Conservation (phyloP, 1,140 invertebrate species). For the Apis mellifera region Amel_HAv3.1 CM009945.2:6586501-6587000, state of each 20-base stretch:
- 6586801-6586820: neutral
- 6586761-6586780: neutral
- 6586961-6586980: neutral
- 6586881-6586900: neutral
- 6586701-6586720: neutral
- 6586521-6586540: neutral
- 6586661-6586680: neutral
- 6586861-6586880: neutral
- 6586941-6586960: neutral
- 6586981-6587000: conserved; percentile 10
- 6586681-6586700: neutral
- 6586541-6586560: no score
- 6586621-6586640: neutral
- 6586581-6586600: no score
- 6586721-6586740: neutral
- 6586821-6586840: neutral
- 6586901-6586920: conserved; percentile 9
- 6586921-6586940: neutral
- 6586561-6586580: neutral
- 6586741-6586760: neutral
- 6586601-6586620: neutral
- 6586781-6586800: neutral
- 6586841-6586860: neutral
- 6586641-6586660: neutral
- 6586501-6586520: neutral